Percentiles rank a stretch among this genome's conserved stretches.
phyloP scores from a whole-genome alignment of 2,113 vertebrate species.

The Pelobates fuscus region DNA sequence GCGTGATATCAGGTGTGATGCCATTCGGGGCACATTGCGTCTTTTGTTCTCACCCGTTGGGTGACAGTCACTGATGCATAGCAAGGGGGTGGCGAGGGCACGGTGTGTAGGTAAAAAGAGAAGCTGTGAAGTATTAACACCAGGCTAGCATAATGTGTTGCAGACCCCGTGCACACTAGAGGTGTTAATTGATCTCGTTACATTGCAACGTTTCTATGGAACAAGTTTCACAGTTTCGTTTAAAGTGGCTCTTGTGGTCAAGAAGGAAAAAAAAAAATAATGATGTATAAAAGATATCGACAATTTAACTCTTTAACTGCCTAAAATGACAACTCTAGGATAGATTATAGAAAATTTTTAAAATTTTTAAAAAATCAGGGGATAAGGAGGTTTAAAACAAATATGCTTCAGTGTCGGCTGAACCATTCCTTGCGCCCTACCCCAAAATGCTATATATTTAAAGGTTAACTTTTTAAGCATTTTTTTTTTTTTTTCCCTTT shows the following conservation, averaged over 20 bases:
- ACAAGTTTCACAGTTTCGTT: conserved; percentile 36
- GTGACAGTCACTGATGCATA: conserved; percentile 38
- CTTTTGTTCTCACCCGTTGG: conserved; percentile 53
- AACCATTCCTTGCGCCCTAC: no score
- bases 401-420: no score
- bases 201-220: conserved; percentile 33
- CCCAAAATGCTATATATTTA: no score
- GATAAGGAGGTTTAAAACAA: no score
- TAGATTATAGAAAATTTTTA: no score
- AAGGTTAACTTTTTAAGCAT: no score
- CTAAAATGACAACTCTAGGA: no score
- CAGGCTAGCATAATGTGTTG: conserved; percentile 31
- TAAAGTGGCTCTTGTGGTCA: conserved; percentile 35
- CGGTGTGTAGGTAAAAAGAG: not conserved
- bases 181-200: conserved; percentile 49
- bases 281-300: no score
- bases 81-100: not conserved
- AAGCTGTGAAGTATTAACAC: conserved; percentile 44
- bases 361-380: no score
- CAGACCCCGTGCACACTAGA: conserved; percentile 36
- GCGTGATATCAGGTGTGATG: conserved; percentile 70
- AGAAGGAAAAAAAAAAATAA: not conserved
- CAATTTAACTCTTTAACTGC: not conserved
- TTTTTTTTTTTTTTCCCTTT: no score
- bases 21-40: conserved; percentile 25